Base-by-base conservation (phyloP, 1,140 invertebrate genomes). In the Drosophila neocordata region DNA sequence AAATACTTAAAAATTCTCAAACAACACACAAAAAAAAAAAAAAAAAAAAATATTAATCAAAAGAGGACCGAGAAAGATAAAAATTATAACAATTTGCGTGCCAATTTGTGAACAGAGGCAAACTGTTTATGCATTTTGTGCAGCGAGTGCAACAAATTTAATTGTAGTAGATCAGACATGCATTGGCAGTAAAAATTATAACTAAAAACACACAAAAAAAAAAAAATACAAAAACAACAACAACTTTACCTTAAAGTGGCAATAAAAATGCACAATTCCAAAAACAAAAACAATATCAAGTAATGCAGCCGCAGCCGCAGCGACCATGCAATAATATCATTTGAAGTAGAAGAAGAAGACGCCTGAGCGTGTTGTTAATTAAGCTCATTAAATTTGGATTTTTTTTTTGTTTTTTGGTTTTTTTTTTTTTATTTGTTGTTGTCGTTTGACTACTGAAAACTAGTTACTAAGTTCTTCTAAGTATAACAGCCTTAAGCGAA, bases 91-190 rank as follows among this genome's bases (percentile, higher is more conserved):
- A 65, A 87, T 87, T 87, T 87, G 83, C 82, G 82, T 87, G 82
- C 62, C 83, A 87, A 87, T 57, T 64, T 80, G 79, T 74, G 59
- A 80, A 84, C 73, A 79, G 66, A 78, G 63, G 63, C 61, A 53
- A 65, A 87, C 81, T 85, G 74, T 79, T 85, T 85, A 85, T 85
- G 83, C 82, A 85, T 87, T 88, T 87, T 85, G 82, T 87, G 82
- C 82, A 85, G 83, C 82, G 82, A 85, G 68, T 85, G 82, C 82
- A 85, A 85, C 82, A 87, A 87, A 87, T 87, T 87, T 79, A 87
- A 87, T 88, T 87, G 83, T 87, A 58, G 65, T 85, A 48, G 63
- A 85, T 83, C 41, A 85, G 74, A 85, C 82, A 85, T 85, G 82
- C 82, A 87, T 82, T 87, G 82, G 82, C 82, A 87, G 82, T 87